Base-by-base conservation (phyloP, 2,113 vertebrate species). In the Miniopterus natalensis region DNA sequence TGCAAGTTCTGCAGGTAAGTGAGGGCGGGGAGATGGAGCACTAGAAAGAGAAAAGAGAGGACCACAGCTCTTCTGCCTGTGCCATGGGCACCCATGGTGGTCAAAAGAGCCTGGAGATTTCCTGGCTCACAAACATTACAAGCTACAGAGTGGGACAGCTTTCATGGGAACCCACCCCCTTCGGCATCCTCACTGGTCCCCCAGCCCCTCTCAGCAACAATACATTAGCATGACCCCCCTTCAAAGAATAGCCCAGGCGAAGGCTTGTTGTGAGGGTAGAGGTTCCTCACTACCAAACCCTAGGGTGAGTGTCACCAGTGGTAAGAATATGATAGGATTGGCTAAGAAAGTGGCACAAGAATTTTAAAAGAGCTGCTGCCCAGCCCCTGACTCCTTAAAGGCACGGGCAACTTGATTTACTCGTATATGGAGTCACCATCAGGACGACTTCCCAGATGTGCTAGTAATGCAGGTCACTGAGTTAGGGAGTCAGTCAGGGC, bases 21-120 rank as follows among this genome's bases (percentile, higher is more conserved):
- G 5, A 42, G 55, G 31, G 9, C 0, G 5, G 13, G 31, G 8
- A 73, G 18, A 45, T 15, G 12, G 89, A n/a, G 51, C 17, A 47
- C 18, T 6, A 73, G 45, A n/a, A 53, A 85, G 47, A 78, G 20
- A 25, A 63, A 15, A 53, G 74, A 68, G 20, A 71, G 13, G 53
- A 10, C 42, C 14, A 3, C 0, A 40, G 61, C 36, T 63, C 92
- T 89, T 29, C 40, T 27, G 29, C 23, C 17, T n/a, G 31, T 7
- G 87, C 1, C 8, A 1, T 3, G 8, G 6, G 18, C 25, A 53
- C 5, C 9, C 1, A 0, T 0, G 21, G 40, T 31, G 20, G 29
- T 40, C 27, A 15, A 70, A 84, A 57, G 12, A 80, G 63, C 36
- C 61, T 2, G 0, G 45, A 53, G 68, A 15, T 14, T 70, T 68